These are phyloP conservation scores for Hydra vulgaris DNA, from an alignment of 30 jellyfish, hydroid and myxozoan species.

Conservation along the genomic window DNA sequence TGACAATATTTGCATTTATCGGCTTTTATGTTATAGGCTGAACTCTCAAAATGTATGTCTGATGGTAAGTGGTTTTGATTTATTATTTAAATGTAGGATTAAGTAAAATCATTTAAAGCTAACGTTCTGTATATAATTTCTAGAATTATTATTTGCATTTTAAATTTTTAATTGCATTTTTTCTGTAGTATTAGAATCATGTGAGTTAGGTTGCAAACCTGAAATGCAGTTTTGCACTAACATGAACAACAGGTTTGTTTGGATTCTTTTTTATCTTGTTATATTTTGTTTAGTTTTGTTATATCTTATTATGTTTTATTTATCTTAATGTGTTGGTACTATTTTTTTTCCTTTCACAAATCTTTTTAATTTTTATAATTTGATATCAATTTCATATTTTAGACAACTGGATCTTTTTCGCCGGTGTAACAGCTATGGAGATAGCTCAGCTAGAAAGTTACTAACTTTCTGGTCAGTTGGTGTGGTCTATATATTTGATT, in stretches of 20 bases:
- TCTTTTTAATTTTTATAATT: neutral
- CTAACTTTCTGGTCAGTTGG: conserved; percentile 54
- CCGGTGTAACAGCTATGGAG: conserved; percentile 56
- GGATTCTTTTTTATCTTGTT: neutral
- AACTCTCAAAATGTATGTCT: conserved; percentile 60
- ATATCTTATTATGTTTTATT: neutral
- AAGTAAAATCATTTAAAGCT: neutral
- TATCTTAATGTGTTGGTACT: neutral
- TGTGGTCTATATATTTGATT: conserved; percentile 21
- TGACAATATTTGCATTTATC: too few species aligned
- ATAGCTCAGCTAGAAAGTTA: conserved; percentile 45
- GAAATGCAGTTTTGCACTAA: conserved; percentile 53
- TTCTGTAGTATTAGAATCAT: conserved; percentile 56
- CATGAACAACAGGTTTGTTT: conserved; percentile 59
- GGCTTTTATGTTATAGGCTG: conserved; percentile 38
- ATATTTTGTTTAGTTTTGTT: neutral
- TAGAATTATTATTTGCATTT: neutral
- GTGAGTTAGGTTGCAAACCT: conserved; percentile 62
- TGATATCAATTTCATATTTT: conserved; percentile 2
- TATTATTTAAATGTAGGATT: too few species aligned
- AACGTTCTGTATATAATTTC: too few species aligned
- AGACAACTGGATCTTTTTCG: conserved; percentile 66
- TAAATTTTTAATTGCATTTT: neutral
- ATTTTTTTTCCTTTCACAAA: neutral
- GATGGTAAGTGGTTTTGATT: conserved; percentile 47